Base-by-base conservation (phyloP, 2,797 vertebrate genomes). In the Lutjanus argentimaculatus region DNA sequence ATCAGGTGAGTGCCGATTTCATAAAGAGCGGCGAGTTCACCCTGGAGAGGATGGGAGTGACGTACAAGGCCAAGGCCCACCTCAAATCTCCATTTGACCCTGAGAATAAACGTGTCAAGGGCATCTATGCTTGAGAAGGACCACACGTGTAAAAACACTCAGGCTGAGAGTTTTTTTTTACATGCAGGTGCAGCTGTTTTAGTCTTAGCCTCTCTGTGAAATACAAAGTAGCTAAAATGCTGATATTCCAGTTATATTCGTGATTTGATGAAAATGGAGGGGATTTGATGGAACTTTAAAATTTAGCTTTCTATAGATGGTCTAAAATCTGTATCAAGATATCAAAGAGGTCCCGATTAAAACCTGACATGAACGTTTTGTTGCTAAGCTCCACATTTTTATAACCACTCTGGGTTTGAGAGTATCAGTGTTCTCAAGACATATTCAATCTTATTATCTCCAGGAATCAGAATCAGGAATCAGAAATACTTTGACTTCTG, bases 1-100 rank as follows among this genome's bases (percentile, higher is more conserved):
- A 40, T 51, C 79, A 99, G 97, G 97, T 97, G 85, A 97, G 94
- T 0, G 88, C 94, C 22, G 97, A 99, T 77, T 99, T 98, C 6
- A 92, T 99, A 85, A 97, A 91, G 91, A 96, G 84, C 0, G 98
- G 97, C 0, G 93, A 96, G 67, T 99, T 99, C 3, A 80, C 94
- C 16, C 91, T 99, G 95, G 98, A 99, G 92, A 91, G 97, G 87
- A 99, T 99, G 97, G 98, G 98, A 7, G 95, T 96, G 81, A 80
- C 88, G 3, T 98, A 96, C 69, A 83, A 96, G 3, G 97, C 98
- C 78, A 95, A 21, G 51, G 97, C 96, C 48, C 97, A 99, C 93
- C 93, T 97, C 83, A 98, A 96, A 76, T 96, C 98, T 6, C 97
- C 96, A 0, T 99, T 99, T 1, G 98, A 99, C 85, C 96, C 98